Evolutionary conservation across 2,797 vertebrate species (phyloP).

Genomic region (Amblyopsis hoosieri): DNA sequence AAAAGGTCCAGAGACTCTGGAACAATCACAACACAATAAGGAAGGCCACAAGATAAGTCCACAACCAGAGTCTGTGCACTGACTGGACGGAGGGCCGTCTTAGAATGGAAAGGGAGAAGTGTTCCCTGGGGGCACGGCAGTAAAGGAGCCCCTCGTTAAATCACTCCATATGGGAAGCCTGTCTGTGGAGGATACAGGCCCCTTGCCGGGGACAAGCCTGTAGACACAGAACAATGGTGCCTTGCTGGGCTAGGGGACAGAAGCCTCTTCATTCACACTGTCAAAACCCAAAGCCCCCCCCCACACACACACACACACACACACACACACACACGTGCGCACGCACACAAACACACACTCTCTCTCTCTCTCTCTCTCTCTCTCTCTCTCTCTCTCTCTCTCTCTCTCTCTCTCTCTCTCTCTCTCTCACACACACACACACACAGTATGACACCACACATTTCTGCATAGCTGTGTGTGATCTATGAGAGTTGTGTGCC

Average conservation of each 20-base stretch:
- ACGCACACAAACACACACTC: too few species aligned
- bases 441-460: too few species aligned
- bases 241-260: slow-evolving; percentile 38
- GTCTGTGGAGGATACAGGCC: slow-evolving; percentile 52
- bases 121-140: slow-evolving; percentile 58
- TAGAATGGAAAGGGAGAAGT: slow-evolving; percentile 46
- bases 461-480: too few species aligned
- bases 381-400: too few species aligned
- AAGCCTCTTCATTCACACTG: slow-evolving; percentile 24
- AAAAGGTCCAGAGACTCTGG: slow-evolving; percentile 36
- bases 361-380: too few species aligned
- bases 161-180: slow-evolving; percentile 77
- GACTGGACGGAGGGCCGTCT: slow-evolving; percentile 35
- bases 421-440: too few species aligned
- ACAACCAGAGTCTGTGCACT: slow-evolving; percentile 43
- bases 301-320: too few species aligned
- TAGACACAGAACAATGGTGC: slow-evolving; percentile 52
- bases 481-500: too few species aligned
- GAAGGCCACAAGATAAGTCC: slow-evolving; percentile 52
- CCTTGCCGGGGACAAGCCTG: slow-evolving; percentile 42
- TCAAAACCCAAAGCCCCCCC: neutral
- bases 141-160: slow-evolving; percentile 72
- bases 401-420: too few species aligned
- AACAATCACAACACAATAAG: slow-evolving; percentile 58
- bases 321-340: too few species aligned